Percentiles rank a stretch among this genome's conserved stretches.
phyloP scores from a whole-genome alignment of 2,888 invertebrate species.

The Lepidonotus clava region DNA sequence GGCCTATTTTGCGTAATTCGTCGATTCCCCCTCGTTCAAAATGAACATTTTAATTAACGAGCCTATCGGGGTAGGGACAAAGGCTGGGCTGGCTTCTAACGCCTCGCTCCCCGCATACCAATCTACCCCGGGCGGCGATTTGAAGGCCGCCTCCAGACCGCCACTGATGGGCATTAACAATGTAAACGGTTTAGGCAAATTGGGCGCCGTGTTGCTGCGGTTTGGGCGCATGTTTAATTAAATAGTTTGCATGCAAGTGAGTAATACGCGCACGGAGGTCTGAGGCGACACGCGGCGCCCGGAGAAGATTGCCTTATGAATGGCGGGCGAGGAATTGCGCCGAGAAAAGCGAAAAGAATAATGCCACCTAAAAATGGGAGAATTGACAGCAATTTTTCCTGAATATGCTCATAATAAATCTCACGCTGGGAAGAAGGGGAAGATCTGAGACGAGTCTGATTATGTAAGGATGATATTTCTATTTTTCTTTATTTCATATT shows the following conservation, averaged over 20 bases:
- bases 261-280: neutral
- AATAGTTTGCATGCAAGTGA: constrained; percentile 42
- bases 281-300: neutral
- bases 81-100: neutral
- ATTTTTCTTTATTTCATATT: too few relatives aligned
- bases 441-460: neutral
- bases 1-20: constrained; percentile 37
- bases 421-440: neutral
- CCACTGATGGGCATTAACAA: constrained; percentile 33
- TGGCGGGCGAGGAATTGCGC: neutral
- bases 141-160: neutral
- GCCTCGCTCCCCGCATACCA: neutral
- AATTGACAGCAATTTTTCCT: too few relatives aligned
- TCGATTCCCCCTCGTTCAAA: constrained; percentile 37
- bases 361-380: too few relatives aligned
- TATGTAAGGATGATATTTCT: too few relatives aligned
- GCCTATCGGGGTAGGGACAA: neutral
- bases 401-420: too few relatives aligned
- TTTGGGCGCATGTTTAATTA: constrained; percentile 38
- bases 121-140: neutral
- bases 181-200: constrained; percentile 46
- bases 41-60: constrained; percentile 42
- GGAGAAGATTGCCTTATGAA: neutral
- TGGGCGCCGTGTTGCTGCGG: constrained; percentile 40
- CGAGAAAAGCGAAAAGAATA: too few relatives aligned